Base-by-base conservation (phyloP, 2,888 invertebrate genomes). In the Sinodicranocentrus sp. region DNA sequence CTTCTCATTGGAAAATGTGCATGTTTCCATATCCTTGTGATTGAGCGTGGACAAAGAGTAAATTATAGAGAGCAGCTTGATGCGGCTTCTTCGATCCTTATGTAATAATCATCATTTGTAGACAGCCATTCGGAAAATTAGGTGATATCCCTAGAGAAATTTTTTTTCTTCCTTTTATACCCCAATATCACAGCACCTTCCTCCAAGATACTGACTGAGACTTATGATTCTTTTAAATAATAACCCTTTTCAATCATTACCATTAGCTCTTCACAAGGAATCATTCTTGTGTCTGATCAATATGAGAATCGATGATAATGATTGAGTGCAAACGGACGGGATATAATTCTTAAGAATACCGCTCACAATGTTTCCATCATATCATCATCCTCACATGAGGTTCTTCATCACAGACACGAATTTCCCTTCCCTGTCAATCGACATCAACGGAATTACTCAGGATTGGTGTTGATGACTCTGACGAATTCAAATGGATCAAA, bases 41-140 rank as follows among this genome's bases (percentile, higher is more conserved):
- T 73, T 82, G 72, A 82, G 80, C 59, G 73, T 73, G 80, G 80
- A 82, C 80, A 82, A 73, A 80, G 48, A 28, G 72, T 67, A 82
- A 82, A 82, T 73, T 82, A 82, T 73, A 80, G 80, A 80, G 80
- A 68, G 59, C 57, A 57, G 57, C 59, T 8, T 21, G 44, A 39
- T n/a, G 13, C 17, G 52, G 19, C 43, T 67, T 67, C 33, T 39
- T 48, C 28, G 25, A 39, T 72, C 57, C 71, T 39, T n/a, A 28
- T 70, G 54, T 71, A 71, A 68, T 68, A 68, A 57, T 54, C 15
- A 63, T 71, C 52, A 28, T 71, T 57, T 71, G 52, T 17, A 39
- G 6, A 39, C 39, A 13, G 6, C 39, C 8, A 39, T 39, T 8
- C 13, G 39, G 39, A 8, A 6, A 39, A 39, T 6, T 39, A 13